phyloP scores from a whole-genome alignment of 2,113 vertebrate species.

The Trinectes maculatus region DNA sequence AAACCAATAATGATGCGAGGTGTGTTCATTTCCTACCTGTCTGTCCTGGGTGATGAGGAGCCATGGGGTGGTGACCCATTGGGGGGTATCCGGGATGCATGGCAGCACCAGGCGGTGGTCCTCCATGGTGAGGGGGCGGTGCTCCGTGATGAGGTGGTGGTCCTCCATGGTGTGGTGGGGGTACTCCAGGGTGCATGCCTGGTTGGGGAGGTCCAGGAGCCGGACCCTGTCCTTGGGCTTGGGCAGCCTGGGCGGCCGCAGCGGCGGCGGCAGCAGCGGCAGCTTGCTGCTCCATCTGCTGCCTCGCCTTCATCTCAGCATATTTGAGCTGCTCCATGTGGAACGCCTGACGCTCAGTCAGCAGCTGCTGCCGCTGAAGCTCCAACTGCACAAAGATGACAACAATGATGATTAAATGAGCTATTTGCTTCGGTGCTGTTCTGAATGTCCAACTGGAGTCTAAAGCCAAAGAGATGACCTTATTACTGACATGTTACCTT shows the following conservation, averaged over 20 bases:
- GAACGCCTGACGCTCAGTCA: conserved; percentile 96
- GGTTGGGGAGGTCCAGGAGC: conserved; percentile 65
- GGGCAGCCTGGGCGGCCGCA: conserved; percentile 57
- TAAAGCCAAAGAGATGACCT: too few species aligned
- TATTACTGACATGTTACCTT: too few species aligned
- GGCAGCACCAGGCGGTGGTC: conserved; percentile 83
- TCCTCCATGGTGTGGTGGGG: conserved; percentile 74
- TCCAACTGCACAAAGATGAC: conserved; percentile 86
- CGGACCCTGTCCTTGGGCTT: conserved; percentile 58
- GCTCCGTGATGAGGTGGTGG: conserved; percentile 76
- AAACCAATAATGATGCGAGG: too few species aligned
- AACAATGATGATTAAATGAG: not conserved
- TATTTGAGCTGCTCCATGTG: conserved; percentile 99
- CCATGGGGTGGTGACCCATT: conserved; percentile 92
- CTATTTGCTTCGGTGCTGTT: too few species aligned
- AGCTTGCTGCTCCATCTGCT: conserved; percentile 96
- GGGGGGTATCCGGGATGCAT: conserved; percentile 88
- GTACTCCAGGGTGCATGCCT: conserved; percentile 77
- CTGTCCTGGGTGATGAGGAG: conserved; percentile 88
- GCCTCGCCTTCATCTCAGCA: conserved; percentile 91
- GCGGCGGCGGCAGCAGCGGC: conserved; percentile 77
- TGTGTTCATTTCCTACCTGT: conserved; percentile 81
- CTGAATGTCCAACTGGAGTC: too few species aligned
- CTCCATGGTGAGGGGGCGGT: conserved; percentile 68
- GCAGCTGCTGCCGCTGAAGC: conserved; percentile 96